Conservation (phyloP, 2,888 invertebrate species). For the Ectemnius lituratus region DNA sequence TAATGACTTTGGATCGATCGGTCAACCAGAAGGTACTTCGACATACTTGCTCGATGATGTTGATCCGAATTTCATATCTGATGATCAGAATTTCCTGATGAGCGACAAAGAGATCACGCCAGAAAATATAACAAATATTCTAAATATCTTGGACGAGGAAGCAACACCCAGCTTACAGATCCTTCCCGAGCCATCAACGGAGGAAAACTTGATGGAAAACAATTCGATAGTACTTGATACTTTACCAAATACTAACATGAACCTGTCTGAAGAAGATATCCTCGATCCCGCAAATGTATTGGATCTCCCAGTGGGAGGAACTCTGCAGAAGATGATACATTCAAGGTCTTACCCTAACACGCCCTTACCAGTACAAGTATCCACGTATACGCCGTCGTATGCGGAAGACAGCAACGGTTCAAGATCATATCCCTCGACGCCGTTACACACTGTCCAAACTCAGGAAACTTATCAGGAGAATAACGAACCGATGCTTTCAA, state of each 20-base stretch:
- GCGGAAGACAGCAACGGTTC: conserved; percentile 78
- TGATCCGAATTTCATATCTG: conserved; percentile 70
- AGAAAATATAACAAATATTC: conserved; percentile 84
- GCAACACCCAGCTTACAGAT: conserved; percentile 64
- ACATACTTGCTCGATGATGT: conserved; percentile 73
- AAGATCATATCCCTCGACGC: conserved; percentile 89
- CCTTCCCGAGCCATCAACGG: conserved; percentile 60
- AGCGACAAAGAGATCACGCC: conserved; percentile 77
- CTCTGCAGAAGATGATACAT: conserved; percentile 70
- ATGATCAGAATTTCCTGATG: conserved; percentile 71
- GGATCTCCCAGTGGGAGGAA: conserved; percentile 60
- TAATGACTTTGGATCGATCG: conserved; percentile 84
- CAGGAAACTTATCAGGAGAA: conserved; percentile 68
- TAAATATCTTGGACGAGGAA: conserved; percentile 81
- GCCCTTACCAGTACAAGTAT: conserved; percentile 71
- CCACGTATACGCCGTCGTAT: conserved; percentile 63
- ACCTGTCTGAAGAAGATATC: conserved; percentile 59
- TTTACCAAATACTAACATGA: conserved; percentile 64
- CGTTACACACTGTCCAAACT: conserved; percentile 77
- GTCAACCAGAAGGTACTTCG: conserved; percentile 80
- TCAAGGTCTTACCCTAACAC: conserved; percentile 77
- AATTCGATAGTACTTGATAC: conserved; percentile 58
- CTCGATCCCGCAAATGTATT: conserved; percentile 65
- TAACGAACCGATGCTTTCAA: conserved; percentile 75
- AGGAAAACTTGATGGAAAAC: conserved; percentile 59